Evolutionary conservation across 1,140 invertebrate species (phyloP).

Genomic region (Tetramorium alpestre): DNA sequence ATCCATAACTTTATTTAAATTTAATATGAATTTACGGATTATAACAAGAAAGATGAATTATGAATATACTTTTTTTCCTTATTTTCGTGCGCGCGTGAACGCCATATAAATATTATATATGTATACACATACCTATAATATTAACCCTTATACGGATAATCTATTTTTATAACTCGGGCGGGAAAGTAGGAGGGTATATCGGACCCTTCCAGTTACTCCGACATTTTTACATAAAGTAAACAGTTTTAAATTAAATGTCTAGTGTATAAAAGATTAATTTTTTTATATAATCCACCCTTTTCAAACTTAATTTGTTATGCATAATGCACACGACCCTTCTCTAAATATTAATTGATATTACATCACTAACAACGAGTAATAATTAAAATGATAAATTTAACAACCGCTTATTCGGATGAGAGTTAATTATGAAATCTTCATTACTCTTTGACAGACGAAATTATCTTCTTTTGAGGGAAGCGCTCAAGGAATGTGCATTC

Average conservation of each 20-base stretch:
- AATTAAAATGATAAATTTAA: neutral
- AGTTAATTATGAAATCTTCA: constrained; percentile 10
- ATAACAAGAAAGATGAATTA: neutral
- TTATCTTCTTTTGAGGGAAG: constrained; percentile 4
- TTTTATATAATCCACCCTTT: neutral
- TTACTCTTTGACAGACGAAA: neutral
- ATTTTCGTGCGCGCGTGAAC: neutral
- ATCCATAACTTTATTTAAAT: neutral
- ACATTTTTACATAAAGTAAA: constrained; percentile 21
- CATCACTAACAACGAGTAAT: neutral
- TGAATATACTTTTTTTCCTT: neutral
- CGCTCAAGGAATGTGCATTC: neutral
- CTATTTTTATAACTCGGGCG: constrained; percentile 40
- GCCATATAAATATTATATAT: constrained; percentile 1
- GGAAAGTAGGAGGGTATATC: neutral
- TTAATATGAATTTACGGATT: neutral
- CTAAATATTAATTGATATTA: neutral
- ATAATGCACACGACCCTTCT: neutral
- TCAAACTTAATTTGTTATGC: neutral
- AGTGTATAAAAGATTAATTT: neutral
- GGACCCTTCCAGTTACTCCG: constrained; percentile 4
- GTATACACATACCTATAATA: neutral
- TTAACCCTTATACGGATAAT: constrained; percentile 24
- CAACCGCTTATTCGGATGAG: neutral
- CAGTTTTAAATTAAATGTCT: constrained; percentile 23